These are phyloP conservation scores for Pycnomerus fuliginosus DNA, from an alignment of 2,888 invertebrate species.

Conservation along the genomic window DNA sequence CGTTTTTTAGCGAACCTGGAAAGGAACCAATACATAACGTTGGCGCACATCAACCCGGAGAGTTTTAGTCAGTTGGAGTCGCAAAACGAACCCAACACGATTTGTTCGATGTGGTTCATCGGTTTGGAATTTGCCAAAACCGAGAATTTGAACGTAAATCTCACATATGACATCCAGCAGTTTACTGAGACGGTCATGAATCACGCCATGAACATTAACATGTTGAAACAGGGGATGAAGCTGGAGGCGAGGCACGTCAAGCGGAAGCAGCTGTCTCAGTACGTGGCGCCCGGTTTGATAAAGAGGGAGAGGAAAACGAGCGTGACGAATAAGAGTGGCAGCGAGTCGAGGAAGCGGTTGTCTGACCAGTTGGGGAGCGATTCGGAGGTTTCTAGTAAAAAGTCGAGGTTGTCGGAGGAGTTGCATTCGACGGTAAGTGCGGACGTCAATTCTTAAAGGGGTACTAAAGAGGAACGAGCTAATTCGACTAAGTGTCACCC, in stretches of 20 bases:
- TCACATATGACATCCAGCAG: slow-evolving; percentile 87
- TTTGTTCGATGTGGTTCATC: slow-evolving; percentile 96
- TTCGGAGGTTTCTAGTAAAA: slow-evolving; percentile 35
- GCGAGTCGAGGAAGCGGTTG: slow-evolving; percentile 38
- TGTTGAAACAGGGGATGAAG: slow-evolving; percentile 74
- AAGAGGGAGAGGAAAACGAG: slow-evolving; percentile 71
- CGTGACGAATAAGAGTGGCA: slow-evolving; percentile 29
- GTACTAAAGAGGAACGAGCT: no score
- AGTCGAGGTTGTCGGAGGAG: slow-evolving; percentile 45
- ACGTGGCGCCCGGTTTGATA: slow-evolving; percentile 68
- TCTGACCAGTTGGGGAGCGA: slow-evolving; percentile 35
- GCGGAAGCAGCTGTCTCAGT: slow-evolving; percentile 72
- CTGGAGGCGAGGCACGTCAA: slow-evolving; percentile 87
- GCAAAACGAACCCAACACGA: slow-evolving; percentile 55
- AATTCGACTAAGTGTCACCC: no score
- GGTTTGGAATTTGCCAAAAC: slow-evolving; percentile 90
- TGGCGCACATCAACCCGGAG: slow-evolving; percentile 96
- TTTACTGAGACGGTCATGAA: slow-evolving; percentile 86
- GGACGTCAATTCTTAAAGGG: no score
- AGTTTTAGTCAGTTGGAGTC: slow-evolving; percentile 65
- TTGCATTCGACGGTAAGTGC: slow-evolving; percentile 40
- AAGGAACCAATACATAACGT: slow-evolving; percentile 83
- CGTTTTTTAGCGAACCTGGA: slow-evolving; percentile 77
- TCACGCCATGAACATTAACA: slow-evolving; percentile 69
- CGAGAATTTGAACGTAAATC: slow-evolving; percentile 85